phyloP scores from a whole-genome alignment of 1,140 invertebrate genomes.

The Drosophila pachea region DNA sequence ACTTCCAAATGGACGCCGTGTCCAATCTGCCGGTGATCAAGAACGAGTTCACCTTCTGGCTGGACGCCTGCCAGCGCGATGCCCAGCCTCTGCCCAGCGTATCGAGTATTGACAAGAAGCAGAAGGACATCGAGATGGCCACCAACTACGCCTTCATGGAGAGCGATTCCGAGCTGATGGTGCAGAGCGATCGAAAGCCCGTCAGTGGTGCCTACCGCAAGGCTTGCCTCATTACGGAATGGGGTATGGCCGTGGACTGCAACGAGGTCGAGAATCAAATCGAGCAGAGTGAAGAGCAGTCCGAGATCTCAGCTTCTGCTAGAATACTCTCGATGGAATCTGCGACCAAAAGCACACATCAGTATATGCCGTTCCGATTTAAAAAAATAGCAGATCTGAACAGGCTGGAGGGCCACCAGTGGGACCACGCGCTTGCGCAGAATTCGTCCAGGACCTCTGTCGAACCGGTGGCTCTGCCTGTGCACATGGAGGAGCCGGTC shows the following conservation, averaged over 20 bases:
- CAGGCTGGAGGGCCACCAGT: background rate
- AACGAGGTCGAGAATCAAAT: conserved; percentile 44
- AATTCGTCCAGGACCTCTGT: background rate
- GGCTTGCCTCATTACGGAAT: conserved; percentile 33
- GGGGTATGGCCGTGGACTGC: conserved; percentile 25
- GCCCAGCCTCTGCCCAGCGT: conserved; percentile 6
- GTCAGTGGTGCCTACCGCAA: conserved; percentile 30
- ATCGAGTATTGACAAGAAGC: conserved; percentile 16
- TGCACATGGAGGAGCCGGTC: background rate
- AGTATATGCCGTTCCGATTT: conserved; percentile 33
- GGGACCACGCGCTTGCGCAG: background rate
- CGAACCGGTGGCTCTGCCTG: background rate
- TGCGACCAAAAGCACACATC: conserved; percentile 25
- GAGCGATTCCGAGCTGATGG: conserved; percentile 33
- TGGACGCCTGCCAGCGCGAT: conserved; percentile 15
- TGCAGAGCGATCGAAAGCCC: conserved; percentile 24
- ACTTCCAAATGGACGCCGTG: conserved; percentile 26
- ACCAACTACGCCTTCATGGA: conserved; percentile 34
- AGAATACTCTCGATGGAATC: background rate
- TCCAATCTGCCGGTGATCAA: conserved; percentile 31
- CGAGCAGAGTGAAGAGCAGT: conserved; percentile 29
- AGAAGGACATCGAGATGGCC: conserved; percentile 29
- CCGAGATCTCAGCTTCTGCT: background rate
- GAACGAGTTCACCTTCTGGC: conserved; percentile 32
- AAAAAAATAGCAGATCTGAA: conserved; percentile 18